These are phyloP conservation scores for Dendrocincla fuliginosa DNA, from an alignment of 2,797 vertebrate genomes.

Conservation along the genomic window DNA sequence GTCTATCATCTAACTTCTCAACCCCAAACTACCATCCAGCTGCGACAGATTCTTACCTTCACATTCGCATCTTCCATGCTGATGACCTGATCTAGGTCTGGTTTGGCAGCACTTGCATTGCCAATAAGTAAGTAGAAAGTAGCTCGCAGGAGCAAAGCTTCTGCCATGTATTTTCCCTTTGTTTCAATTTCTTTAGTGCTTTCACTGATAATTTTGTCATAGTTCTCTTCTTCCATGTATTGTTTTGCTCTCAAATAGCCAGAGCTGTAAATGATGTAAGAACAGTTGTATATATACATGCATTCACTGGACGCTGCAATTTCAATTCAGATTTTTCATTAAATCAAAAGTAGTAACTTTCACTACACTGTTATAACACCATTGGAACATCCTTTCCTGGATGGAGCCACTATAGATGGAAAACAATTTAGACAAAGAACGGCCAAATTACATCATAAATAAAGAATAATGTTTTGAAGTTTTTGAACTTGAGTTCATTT, in stretches of 20 bases:
- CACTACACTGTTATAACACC: not conserved
- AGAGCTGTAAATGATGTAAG: constrained; percentile 80
- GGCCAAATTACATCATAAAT: not conserved
- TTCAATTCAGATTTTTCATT: not conserved
- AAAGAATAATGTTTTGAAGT: not conserved
- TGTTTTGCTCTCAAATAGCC: constrained; percentile 98
- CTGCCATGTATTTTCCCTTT: constrained; percentile 88
- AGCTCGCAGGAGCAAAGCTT: constrained; percentile 93
- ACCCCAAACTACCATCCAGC: not conserved
- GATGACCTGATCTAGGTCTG: constrained; percentile 95
- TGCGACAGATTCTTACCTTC: constrained; percentile 82
- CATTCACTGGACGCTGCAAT: not conserved
- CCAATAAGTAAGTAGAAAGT: constrained; percentile 98
- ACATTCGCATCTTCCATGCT: constrained; percentile 92
- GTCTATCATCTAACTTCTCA: not conserved
- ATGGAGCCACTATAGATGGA: not conserved
- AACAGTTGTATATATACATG: not conserved
- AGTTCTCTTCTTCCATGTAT: constrained; percentile 99
- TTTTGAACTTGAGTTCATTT: not conserved
- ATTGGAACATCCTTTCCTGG: not conserved
- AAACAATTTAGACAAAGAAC: not conserved
- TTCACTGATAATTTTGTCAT: constrained; percentile 99
- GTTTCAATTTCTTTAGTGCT: constrained; percentile 97
- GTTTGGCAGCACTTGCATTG: constrained; percentile 91
- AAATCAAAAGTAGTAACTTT: not conserved